These are phyloP conservation scores for Rotaria socialis DNA, from an alignment of 2,888 invertebrate genomes.

Conservation along the genomic window DNA sequence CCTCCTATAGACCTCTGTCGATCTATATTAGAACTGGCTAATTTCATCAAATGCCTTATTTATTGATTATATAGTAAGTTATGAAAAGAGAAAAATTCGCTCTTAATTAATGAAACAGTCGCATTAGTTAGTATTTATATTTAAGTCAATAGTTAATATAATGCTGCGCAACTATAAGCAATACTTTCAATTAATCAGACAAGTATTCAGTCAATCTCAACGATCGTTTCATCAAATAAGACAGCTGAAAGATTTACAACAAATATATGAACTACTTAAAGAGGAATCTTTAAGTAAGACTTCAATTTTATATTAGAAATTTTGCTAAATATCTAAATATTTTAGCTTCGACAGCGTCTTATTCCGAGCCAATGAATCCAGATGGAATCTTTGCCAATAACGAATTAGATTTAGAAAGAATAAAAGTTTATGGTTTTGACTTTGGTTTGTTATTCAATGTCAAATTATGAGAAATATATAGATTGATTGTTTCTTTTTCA, in stretches of 20 bases:
- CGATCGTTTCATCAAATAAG: not conserved
- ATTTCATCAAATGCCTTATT: not conserved
- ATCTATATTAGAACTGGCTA: not conserved
- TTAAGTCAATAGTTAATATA: not conserved
- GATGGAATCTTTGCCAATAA: constrained; percentile 91
- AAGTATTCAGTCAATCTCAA: not conserved
- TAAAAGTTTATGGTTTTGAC: constrained; percentile 89
- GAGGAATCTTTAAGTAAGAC: not conserved
- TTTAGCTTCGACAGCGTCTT: not conserved
- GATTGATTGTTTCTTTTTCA: not conserved
- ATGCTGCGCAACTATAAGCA: not conserved
- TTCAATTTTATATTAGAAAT: not conserved
- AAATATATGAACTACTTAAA: constrained; percentile 26
- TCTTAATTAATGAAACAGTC: not conserved
- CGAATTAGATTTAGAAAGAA: constrained; percentile 81
- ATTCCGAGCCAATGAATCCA: constrained; percentile 61
- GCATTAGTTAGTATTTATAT: not conserved
- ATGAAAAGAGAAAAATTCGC: too few species aligned
- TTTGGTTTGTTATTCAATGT: constrained; percentile 65
- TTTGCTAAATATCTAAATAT: too few species aligned
- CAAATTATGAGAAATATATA: too few species aligned
- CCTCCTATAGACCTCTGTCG: not conserved
- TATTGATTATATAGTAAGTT: not conserved
- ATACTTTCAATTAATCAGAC: not conserved
- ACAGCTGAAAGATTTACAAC: not conserved